Conservation (phyloP, 2,888 invertebrate species). For the Ophonus ardosiacus region DNA sequence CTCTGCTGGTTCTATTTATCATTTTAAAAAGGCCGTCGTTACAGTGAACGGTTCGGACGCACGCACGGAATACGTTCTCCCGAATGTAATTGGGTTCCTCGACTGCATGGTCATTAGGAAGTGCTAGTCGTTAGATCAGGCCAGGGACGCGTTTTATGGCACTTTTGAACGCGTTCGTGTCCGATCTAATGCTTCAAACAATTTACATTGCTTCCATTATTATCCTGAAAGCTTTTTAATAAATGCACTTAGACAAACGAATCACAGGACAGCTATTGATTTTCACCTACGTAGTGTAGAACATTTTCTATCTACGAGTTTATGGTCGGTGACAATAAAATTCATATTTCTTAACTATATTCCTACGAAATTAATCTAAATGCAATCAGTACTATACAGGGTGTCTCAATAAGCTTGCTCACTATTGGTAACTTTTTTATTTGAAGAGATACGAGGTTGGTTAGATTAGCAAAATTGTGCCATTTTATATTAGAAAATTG, state of each 20-base stretch:
- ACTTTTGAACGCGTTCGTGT: slow-evolving; percentile 46
- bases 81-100: slow-evolving; percentile 36
- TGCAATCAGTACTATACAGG: too few species aligned
- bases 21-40: slow-evolving; percentile 54
- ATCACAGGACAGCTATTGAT: slow-evolving; percentile 21
- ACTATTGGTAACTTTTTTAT: too few species aligned
- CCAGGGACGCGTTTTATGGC: slow-evolving; percentile 21
- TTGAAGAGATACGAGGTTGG: too few species aligned
- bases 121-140: background rate
- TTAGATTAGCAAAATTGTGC: too few species aligned
- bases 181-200: slow-evolving; percentile 38
- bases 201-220: slow-evolving; percentile 45
- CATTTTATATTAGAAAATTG: too few species aligned
- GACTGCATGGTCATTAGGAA: slow-evolving; percentile 21
- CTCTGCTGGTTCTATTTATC: slow-evolving; percentile 34
- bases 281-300: background rate
- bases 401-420: too few species aligned
- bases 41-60: slow-evolving; percentile 35
- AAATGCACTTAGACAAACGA: slow-evolving; percentile 45
- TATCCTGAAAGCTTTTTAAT: slow-evolving; percentile 56
- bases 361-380: too few species aligned
- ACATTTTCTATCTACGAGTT: background rate
- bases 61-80: slow-evolving; percentile 6
- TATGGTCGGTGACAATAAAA: too few species aligned
- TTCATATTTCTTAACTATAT: too few species aligned